These are phyloP conservation scores for Leucoptera coffeella DNA, from an alignment of 2,888 invertebrate genomes.

Conservation along the genomic window DNA sequence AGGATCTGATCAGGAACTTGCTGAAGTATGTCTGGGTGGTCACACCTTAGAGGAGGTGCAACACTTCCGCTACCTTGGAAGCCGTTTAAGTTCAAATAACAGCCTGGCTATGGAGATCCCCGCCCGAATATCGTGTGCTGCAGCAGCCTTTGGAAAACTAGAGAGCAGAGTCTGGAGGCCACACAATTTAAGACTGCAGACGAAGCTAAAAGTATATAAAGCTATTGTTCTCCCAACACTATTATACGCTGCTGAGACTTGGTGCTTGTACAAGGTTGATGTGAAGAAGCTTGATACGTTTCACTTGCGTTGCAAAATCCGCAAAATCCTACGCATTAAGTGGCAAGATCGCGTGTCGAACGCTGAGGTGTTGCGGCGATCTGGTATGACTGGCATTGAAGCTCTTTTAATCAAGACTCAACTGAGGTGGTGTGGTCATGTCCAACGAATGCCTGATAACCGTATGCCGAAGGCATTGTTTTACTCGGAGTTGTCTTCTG, in stretches of 20 bases:
- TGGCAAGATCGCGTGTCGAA: slow-evolving; percentile 1
- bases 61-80: slow-evolving; percentile 3
- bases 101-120: slow-evolving; percentile 3
- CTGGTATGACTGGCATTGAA: slow-evolving; percentile 1
- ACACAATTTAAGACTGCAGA: slow-evolving; percentile 5
- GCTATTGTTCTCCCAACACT: slow-evolving; percentile 4
- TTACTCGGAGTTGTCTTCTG: slow-evolving; percentile 5
- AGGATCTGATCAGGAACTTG: no score
- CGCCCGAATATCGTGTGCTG: slow-evolving; percentile 2
- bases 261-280: slow-evolving; percentile 6
- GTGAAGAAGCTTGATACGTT: slow-evolving; percentile 1
- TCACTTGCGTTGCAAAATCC: slow-evolving; percentile 1
- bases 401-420: slow-evolving; percentile 5
- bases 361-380: not conserved
- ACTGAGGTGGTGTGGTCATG: slow-evolving; percentile 6
- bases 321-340: not conserved
- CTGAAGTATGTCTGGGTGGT: slow-evolving; percentile 1
- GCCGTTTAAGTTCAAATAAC: slow-evolving; percentile 3
- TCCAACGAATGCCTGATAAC: slow-evolving; percentile 5
- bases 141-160: slow-evolving; percentile 2
- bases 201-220: not conserved
- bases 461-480: slow-evolving; percentile 6
- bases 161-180: slow-evolving; percentile 5
- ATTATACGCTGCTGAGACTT: slow-evolving; percentile 6
- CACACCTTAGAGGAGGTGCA: slow-evolving; percentile 3